Evolutionary conservation across 1,140 invertebrate genomes (phyloP), one percentile per base, ranked within the genome.

Genomic region (Eufriesea mexicana): DNA sequence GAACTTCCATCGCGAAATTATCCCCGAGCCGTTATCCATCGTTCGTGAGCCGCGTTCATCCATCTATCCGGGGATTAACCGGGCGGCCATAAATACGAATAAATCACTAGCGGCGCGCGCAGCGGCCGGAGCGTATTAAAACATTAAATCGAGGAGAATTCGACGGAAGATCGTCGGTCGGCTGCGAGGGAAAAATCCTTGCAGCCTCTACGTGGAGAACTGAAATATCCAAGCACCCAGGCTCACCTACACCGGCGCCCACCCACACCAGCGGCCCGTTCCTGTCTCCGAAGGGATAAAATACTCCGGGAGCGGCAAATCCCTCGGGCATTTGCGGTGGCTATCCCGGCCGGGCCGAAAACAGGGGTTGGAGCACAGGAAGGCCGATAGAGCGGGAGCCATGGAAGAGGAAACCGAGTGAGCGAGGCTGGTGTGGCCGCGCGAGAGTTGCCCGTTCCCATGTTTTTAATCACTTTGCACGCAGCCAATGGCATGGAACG

Each of bases 381-480:
- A 78, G 83, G 57, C 51, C 54, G 61, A 67, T 67, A 66, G 79
- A 51, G 35, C 67, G 2, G 35, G 61, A 54, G n/a, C 61, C 49
- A 82, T 76, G 67, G 66, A 76, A 67, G 80, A 67, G 73, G 75
- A 81, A 84, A 68, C 55, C 35, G 67, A 68, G 35, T 35, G 84
- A n/a, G 73, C 62, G 55, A 42, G 47, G 54, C 35, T 54, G 72
- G 18, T 51, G 67, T 55, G 42, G 42, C 59, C 45, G 55, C 70
- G 77, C 70, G 77, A 80, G 75, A 83, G 70, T 67, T 67, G 45
- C 68, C 86, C 75, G 81, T 85, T 85, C 86, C 79, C 86, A 68
- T 85, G 86, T 89, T 89, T 89, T 89, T 89, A 89, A 89, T 89
- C 87, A 89, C 87, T 87, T 89, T 87, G 87, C 85, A 89, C 87